phyloP scores from a whole-genome alignment of 2,888 invertebrate species.

The Callyntrura guangdongensis region DNA sequence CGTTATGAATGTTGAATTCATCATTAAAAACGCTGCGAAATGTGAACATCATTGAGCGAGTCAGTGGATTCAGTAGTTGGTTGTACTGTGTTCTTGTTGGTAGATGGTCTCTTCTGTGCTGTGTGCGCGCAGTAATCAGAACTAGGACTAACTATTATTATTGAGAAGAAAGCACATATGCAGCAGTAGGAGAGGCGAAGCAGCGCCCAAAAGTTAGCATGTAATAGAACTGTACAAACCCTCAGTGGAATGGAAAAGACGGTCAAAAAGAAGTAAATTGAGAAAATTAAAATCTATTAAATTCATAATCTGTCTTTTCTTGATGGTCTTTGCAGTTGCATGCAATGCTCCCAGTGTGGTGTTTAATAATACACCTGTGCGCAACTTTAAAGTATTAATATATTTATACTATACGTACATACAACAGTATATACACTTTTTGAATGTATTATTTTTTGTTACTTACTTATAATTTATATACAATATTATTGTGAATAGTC shows the following conservation, averaged over 20 bases:
- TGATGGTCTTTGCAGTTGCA: slow-evolving; percentile 67
- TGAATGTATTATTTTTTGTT: slow-evolving; percentile 60
- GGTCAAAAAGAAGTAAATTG: slow-evolving; percentile 72
- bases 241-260: slow-evolving; percentile 32
- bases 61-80: slow-evolving; percentile 28
- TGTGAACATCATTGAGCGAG: slow-evolving; percentile 30
- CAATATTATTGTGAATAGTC: slow-evolving; percentile 73
- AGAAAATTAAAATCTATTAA: slow-evolving; percentile 80
- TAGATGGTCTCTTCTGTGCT: neutral
- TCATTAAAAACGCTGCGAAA: slow-evolving; percentile 59
- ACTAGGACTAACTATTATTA: neutral
- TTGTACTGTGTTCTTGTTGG: slow-evolving; percentile 11
- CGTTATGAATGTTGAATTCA: slow-evolving; percentile 72
- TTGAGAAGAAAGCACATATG: slow-evolving; percentile 17
- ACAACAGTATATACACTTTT: slow-evolving; percentile 15
- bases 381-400: slow-evolving; percentile 46
- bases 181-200: neutral
- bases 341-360: slow-evolving; percentile 18
- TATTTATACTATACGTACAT: slow-evolving; percentile 6
- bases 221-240: neutral
- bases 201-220: neutral
- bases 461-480: neutral
- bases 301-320: slow-evolving; percentile 77
- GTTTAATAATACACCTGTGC: slow-evolving; percentile 42
- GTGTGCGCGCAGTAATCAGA: slow-evolving; percentile 23